A percentile compares a stretch with the other conserved stretches of the same genome.
These are phyloP conservation scores for Zaprionus lineosus DNA, from an alignment of 2,888 invertebrate genomes.

Conservation along the genomic window DNA sequence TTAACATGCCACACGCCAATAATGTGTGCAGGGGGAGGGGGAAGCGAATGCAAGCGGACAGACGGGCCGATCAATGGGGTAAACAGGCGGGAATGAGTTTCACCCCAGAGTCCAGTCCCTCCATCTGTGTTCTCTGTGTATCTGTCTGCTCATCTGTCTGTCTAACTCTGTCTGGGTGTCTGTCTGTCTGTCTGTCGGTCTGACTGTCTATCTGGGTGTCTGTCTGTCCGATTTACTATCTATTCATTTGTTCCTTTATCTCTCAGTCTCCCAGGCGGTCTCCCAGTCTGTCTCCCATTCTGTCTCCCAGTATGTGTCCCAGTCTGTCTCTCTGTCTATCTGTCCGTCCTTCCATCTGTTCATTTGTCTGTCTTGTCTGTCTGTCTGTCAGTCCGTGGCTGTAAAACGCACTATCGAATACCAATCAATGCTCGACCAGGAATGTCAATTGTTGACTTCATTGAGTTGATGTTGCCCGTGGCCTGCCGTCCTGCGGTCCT, in stretches of 20 bases:
- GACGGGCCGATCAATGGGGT: constrained; percentile 11
- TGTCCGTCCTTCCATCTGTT: neutral
- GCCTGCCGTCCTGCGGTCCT: neutral
- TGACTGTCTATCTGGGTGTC: neutral
- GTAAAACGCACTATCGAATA: constrained; percentile 67
- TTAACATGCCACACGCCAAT: constrained; percentile 69
- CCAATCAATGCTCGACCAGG: constrained; percentile 64
- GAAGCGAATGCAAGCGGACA: constrained; percentile 33
- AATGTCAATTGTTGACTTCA: constrained; percentile 69
- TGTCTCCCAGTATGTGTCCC: neutral
- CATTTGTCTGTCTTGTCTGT: neutral
- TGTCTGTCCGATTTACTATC: neutral
- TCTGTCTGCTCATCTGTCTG: neutral
- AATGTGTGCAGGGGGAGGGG: neutral
- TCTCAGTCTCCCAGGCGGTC: constrained; percentile 1
- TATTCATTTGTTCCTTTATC: neutral
- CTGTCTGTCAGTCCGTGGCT: too few relatives aligned
- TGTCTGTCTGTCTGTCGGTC: neutral
- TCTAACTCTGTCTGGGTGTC: constrained; percentile 1
- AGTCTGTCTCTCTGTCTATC: constrained; percentile 1
- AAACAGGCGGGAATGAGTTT: constrained; percentile 32
- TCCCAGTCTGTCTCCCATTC: too few relatives aligned
- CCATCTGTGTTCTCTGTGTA: neutral
- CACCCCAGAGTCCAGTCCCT: too few relatives aligned
- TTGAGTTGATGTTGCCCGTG: constrained; percentile 39